Base-by-base conservation (phyloP, 1,140 invertebrate genomes). In the Cydia pomonella region DNA sequence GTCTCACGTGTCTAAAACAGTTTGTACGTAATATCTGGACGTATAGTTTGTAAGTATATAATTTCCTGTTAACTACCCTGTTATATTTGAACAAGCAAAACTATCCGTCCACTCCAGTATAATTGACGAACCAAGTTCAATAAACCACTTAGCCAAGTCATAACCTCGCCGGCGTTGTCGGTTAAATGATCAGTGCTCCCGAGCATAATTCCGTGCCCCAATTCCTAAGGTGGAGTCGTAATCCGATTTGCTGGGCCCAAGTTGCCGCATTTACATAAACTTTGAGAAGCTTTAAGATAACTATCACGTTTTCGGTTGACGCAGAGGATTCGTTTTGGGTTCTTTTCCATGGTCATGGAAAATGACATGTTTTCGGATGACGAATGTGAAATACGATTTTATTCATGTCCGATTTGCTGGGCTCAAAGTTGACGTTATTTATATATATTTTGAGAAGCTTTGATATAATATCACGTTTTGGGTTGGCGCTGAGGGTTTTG, bases 211-310 rank as follows among this genome's bases (percentile, higher is more conserved):
- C 64, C n/a, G 29, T 69, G 64, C 64, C 29, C 63, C 63, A 29
- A 29, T 69, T 33, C 27, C 64, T 69, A 12, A 64, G 64, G n/a
- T 33, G 63, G 63, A 29, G 25, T 38, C 25, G 29, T 69, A 69
- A 69, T 69, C 64, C n/a, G 64, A 69, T 33, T 69, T 69, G 29
- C 63, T 66, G 64, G 13, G 27, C 53, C 64, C 29, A 69, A 69
- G 27, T 69, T 33, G 7, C 64, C 3, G 16, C 0, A 69, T 69
- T 69, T 33, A 18, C 64, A 69, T 69, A 69, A 69, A 69, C 64
- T 69, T 69, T 27, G 25, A 69, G 64, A 69, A 69, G 29, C 64
- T 69, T 41, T 27, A 13, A 38, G 64, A 69, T 33, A 69, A 69
- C 64, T 69, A 38, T n/a, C n/a, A 27, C n/a, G n/a, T n/a, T n/a